Evolutionary conservation across 2,113 vertebrate genomes (phyloP).

Genomic region (Corydoras sp.): DNA sequence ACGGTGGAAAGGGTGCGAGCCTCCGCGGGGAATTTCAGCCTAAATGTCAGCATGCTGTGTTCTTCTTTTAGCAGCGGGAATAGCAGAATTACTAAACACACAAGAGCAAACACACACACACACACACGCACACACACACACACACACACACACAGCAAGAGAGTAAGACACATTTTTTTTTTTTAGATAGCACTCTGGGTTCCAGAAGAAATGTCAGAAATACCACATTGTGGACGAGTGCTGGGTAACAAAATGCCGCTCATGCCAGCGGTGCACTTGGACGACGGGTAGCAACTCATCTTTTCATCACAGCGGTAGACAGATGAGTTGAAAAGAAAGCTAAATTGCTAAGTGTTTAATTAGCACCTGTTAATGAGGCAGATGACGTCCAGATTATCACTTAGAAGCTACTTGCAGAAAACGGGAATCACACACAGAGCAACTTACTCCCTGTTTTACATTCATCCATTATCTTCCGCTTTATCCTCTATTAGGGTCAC

Average conservation of each 20-base stretch:
- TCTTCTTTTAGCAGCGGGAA: not conserved
- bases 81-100: not conserved
- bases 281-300: not conserved
- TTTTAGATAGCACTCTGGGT: not conserved
- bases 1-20: slow-evolving; percentile 5
- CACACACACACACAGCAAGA: not conserved
- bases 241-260: not conserved
- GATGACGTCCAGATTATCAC: not conserved
- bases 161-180: no score
- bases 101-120: not conserved
- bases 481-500: not conserved
- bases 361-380: not conserved
- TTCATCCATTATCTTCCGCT: no score
- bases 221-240: not conserved
- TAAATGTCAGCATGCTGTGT: slow-evolving; percentile 32
- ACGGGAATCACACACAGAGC: not conserved
- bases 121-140: not conserved
- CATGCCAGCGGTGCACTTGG: not conserved
- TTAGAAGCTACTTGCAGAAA: not conserved
- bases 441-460: not conserved
- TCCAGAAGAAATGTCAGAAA: not conserved
- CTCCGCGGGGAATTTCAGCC: slow-evolving; percentile 15
- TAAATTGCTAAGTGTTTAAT: not conserved
- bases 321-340: not conserved
- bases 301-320: not conserved